A percentile compares a stretch with the other conserved stretches of the same genome.
phyloP scores from a whole-genome alignment of 2,888 invertebrate genomes.

The Agelastica alni region DNA sequence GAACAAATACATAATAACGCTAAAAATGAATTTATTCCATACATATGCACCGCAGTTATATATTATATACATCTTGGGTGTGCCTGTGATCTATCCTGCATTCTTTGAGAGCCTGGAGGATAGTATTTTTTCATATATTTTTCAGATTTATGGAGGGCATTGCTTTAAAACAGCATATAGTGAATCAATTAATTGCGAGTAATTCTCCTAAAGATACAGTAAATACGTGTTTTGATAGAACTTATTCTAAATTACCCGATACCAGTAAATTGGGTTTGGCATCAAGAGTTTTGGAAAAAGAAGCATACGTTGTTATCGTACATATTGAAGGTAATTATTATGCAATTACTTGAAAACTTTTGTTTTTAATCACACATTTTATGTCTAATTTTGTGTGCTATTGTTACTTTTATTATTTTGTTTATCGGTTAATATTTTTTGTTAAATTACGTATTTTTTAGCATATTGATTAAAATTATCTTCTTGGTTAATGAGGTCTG shows the following conservation, averaged over 20 bases:
- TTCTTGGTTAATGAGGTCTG: no score
- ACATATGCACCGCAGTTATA: not conserved
- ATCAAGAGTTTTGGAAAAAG: conserved; percentile 78
- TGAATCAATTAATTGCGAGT: conserved; percentile 68
- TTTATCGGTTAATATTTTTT: not conserved
- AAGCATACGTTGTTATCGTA: conserved; percentile 74
- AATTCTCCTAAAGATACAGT: conserved; percentile 65
- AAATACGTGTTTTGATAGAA: conserved; percentile 69
- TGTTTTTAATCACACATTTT: no score
- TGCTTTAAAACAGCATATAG: conserved; percentile 70
- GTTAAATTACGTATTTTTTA: no score
- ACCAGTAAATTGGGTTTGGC: conserved; percentile 73
- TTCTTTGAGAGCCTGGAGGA: no score
- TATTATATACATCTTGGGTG: not conserved
- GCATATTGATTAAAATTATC: no score
- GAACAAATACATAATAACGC: no score
- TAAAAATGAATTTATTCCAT: not conserved
- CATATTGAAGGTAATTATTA: conserved; percentile 49
- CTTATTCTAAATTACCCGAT: conserved; percentile 72
- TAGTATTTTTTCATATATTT: not conserved
- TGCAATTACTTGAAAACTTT: not conserved
- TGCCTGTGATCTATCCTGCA: not conserved
- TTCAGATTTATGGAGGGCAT: conserved; percentile 66
- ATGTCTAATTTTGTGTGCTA: no score
- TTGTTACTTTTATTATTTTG: not conserved